Percentiles rank a stretch among this genome's conserved stretches.
Conservation (phyloP, 2,797 vertebrate species). For the Alosa sapidissima region DNA sequence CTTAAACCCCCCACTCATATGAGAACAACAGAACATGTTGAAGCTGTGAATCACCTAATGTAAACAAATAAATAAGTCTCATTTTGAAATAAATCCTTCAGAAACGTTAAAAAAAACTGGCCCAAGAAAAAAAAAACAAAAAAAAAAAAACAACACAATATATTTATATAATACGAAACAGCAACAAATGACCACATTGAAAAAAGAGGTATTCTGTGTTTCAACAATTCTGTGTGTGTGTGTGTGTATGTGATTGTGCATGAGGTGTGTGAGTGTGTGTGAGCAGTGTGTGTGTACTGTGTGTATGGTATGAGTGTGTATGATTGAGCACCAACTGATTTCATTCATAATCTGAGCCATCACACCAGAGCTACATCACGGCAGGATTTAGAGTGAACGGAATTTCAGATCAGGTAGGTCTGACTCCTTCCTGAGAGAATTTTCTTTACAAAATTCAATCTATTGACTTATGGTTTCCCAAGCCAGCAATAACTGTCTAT, state of each 20-base stretch:
- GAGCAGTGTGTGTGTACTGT: slow-evolving; percentile 20
- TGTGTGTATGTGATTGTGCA: background rate
- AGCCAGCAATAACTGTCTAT: background rate
- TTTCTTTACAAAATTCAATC: background rate
- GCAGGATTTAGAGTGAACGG: background rate
- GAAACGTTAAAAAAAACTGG: slow-evolving; percentile 55
- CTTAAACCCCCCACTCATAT: background rate
- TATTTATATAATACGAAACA: slow-evolving; percentile 39
- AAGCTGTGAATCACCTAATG: slow-evolving; percentile 59
- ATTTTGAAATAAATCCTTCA: slow-evolving; percentile 64
- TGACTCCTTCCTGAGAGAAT: background rate
- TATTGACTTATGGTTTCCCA: background rate
- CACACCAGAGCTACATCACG: background rate
- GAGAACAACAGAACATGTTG: slow-evolving; percentile 37
- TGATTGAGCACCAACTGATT: slow-evolving; percentile 4
- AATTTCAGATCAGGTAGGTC: background rate
- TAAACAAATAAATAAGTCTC: slow-evolving; percentile 73
- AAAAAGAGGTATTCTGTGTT: slow-evolving; percentile 70
- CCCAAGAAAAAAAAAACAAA: slow-evolving; percentile 59
- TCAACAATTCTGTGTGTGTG: slow-evolving; percentile 32
- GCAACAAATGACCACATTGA: slow-evolving; percentile 51
- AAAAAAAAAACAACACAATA: slow-evolving; percentile 53
- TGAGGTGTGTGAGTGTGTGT: background rate
- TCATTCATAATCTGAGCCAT: slow-evolving; percentile 13
- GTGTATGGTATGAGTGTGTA: background rate